Evolutionary conservation across 2,113 vertebrate species (phyloP), one percentile per base, ranked within the genome.

Genomic region (Synchiropus splendidus): DNA sequence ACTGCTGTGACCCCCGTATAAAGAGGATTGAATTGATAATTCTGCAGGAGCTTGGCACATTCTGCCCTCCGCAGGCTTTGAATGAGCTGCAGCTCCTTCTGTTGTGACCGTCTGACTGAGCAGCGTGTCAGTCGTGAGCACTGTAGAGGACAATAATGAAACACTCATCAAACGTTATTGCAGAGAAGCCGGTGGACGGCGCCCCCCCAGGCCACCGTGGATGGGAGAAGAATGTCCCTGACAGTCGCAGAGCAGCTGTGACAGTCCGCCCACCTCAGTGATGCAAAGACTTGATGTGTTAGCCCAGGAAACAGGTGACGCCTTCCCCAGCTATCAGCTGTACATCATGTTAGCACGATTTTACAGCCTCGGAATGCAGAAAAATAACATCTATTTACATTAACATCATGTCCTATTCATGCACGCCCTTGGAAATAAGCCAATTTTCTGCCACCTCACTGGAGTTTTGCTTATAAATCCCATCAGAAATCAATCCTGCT

Each of bases 1-100:
- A 42, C 62, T 56, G 42, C 43, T 62, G 41, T 69, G 63, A 77
- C 74, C 72, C 54, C 42, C 2, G 47, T 8, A 5, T 52, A 41
- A 39, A 51, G 48, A 37, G 42, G 67, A 75, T 62, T 51, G 65
- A 74, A 81, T 70, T 63, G 70, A 68, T 77, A 64, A 75, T 75
- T 64, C 42, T 50, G 52, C 49, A 13, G 47, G 45, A 46, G 32
- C 43, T 40, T 13, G 31, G 47, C 54, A 55, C 59, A 71, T 72
- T 56, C 36, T 48, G 50, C 44, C 61, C 44, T 8, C 21, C 27
- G 42, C 40, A 4, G 31, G 30, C 49, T 58, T 27, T 47, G 45
- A 61, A 63, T 54, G 64, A 64, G 60, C 50, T n/a, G 10, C 45
- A 9, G 55, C 30, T 52, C 50, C 51, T 41, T 51, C 45, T 61